These are phyloP conservation scores for Dromius quadrimaculatus DNA, from an alignment of 2,888 invertebrate genomes.

Conservation along the genomic window DNA sequence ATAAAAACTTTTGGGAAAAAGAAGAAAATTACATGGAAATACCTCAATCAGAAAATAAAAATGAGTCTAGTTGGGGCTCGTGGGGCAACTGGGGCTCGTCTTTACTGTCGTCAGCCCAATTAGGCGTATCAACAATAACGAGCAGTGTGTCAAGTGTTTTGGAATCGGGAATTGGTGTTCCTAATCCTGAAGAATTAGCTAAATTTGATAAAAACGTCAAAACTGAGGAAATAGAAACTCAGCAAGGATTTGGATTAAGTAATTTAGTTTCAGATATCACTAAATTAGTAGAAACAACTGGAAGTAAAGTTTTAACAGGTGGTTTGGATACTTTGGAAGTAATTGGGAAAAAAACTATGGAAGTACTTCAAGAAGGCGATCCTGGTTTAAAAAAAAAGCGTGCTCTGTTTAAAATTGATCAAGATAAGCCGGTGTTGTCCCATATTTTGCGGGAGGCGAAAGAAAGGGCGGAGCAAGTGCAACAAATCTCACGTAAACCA, in stretches of 20 bases:
- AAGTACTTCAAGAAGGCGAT: conserved; percentile 92
- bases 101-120: conserved; percentile 76
- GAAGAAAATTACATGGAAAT: conserved; percentile 61
- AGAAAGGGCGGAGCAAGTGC: conserved; percentile 73
- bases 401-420: conserved; percentile 74
- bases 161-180: conserved; percentile 86
- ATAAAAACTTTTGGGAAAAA: conserved; percentile 66
- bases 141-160: conserved; percentile 83
- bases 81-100: conserved; percentile 87
- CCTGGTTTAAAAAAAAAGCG: conserved; percentile 86
- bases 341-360: conserved; percentile 95
- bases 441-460: conserved; percentile 79
- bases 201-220: conserved; percentile 63
- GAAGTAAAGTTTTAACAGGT: conserved; percentile 80
- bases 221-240: conserved; percentile 44
- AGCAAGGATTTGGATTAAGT: conserved; percentile 70
- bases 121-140: conserved; percentile 82
- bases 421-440: conserved; percentile 75
- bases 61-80: conserved; percentile 64
- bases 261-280: conserved; percentile 75
- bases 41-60: conserved; percentile 62
- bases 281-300: conserved; percentile 78
- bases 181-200: conserved; percentile 84
- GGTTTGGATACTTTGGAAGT: conserved; percentile 91
- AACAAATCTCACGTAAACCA: conserved; percentile 69